Base-by-base conservation (phyloP, 2,888 invertebrate species). In the Tiphia femorata region DNA sequence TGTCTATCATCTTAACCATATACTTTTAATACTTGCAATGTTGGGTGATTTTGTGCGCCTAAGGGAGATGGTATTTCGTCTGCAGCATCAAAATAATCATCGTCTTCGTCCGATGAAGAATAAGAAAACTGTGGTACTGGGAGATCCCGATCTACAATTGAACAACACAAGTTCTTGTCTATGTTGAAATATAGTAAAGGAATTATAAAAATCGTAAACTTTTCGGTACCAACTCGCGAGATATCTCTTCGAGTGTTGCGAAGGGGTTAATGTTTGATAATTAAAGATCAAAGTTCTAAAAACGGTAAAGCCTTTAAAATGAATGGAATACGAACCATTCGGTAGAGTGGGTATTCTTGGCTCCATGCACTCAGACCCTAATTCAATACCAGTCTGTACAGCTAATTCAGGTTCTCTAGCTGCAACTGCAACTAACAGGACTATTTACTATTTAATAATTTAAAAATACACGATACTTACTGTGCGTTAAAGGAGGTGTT, bases 81-180 rank as follows among this genome's bases (percentile, higher is more conserved):
- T 72, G 94, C 92, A 3, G 95, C 96, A 86, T 98, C 98, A 83
- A 90, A 98, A 85, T 94, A 96, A 84, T 96, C 95, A 55, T 98
- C 97, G 80, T 96, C 95, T 53, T 94, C 94, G 82, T 98, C 98
- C 23, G 97, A 97, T 77, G 97, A 97, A n/a, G 97, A 98, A 84
- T 97, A 98, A 0, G 97, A 97, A 57, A 92, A 95, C 78, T 94
- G 95, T 38, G 97, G 97, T 19, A 95, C 93, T 54, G 90, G 87
- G 56, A 91, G 86, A 53, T 89, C 88, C 85, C 89, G 88, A 56
- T 87, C 85, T 64, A 69, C 68, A 62, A 77, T 70, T 72, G 44
- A 61, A 25, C 4, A 55, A 30, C 12, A n/a, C 21, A 20, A n/a
- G n/a, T n/a, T 35, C 8, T 41, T 7, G 12, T 12, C 10, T 1